Conservation (phyloP, 2,888 invertebrate genomes). For the Drosophila cracens region DNA sequence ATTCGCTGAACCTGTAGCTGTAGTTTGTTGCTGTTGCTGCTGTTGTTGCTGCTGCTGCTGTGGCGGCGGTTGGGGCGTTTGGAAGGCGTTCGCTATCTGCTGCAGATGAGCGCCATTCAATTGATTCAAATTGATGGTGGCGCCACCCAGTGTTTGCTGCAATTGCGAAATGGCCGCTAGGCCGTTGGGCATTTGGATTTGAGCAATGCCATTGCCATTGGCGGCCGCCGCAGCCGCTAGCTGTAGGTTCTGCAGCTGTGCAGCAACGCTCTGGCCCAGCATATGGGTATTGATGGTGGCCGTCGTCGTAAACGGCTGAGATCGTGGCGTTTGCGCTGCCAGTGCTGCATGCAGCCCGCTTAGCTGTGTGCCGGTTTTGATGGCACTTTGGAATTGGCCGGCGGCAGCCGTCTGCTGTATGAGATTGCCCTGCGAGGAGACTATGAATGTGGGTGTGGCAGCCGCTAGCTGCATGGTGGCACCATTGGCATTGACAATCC, state of each 20-base stretch:
- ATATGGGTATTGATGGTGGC: slow-evolving; percentile 84
- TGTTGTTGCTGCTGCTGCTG: slow-evolving; percentile 40
- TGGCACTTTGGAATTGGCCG: slow-evolving; percentile 84
- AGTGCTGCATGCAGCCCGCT: slow-evolving; percentile 84
- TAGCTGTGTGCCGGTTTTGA: slow-evolving; percentile 83
- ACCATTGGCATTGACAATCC: slow-evolving; percentile 88
- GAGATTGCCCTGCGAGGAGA: slow-evolving; percentile 85
- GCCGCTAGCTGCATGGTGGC: slow-evolving; percentile 87
- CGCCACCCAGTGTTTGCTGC: slow-evolving; percentile 83
- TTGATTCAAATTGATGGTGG: slow-evolving; percentile 84
- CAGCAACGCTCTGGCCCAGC: slow-evolving; percentile 84
- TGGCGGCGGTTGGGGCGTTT: slow-evolving; percentile 81
- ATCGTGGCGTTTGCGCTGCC: slow-evolving; percentile 82
- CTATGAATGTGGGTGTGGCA: slow-evolving; percentile 86
- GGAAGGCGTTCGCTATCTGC: slow-evolving; percentile 83
- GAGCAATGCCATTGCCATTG: slow-evolving; percentile 83
- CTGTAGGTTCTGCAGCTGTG: slow-evolving; percentile 84
- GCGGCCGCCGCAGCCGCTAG: slow-evolving; percentile 81
- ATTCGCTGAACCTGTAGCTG: slow-evolving; percentile 32
- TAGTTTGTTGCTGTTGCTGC: slow-evolving; percentile 26
- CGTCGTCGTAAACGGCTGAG: slow-evolving; percentile 84
- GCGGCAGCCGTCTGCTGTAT: slow-evolving; percentile 83
- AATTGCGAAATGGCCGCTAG: slow-evolving; percentile 84
- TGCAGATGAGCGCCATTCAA: slow-evolving; percentile 83
- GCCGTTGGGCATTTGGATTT: slow-evolving; percentile 85